Evolutionary conservation across 2,113 vertebrate genomes (phyloP).

Genomic region (Cathartes aura): DNA sequence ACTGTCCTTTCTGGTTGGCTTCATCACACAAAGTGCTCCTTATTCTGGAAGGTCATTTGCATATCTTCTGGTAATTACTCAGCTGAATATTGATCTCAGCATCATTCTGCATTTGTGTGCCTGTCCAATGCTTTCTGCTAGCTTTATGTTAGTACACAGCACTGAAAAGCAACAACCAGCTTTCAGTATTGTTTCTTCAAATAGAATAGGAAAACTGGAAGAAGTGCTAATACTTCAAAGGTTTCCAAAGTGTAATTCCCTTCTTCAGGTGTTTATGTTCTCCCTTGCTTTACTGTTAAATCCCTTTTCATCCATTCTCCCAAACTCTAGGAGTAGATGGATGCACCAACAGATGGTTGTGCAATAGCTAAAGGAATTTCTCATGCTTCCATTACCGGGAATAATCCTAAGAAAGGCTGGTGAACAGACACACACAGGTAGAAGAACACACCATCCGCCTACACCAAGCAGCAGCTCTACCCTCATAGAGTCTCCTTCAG

Average conservation of each 20-base stretch:
- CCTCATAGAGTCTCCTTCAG: fast-evolving
- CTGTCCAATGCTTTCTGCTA: neutral
- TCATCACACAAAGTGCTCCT: neutral
- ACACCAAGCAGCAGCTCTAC: neutral
- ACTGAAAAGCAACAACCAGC: neutral
- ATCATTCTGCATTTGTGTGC: neutral
- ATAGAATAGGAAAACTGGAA: neutral
- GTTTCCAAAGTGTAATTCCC: neutral
- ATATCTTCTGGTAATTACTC: neutral
- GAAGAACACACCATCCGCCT: neutral
- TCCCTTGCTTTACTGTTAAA: neutral
- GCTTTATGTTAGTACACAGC: neutral
- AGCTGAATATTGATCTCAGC: neutral
- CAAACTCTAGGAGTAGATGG: neutral
- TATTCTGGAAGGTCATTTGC: neutral
- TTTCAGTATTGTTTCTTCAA: neutral
- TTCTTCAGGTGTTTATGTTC: neutral
- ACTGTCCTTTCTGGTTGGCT: neutral
- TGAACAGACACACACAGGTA: neutral
- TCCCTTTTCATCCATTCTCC: neutral
- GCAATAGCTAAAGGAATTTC: neutral
- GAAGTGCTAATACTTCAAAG: neutral
- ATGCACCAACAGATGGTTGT: neutral
- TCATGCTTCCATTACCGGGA: neutral
- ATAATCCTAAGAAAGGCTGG: neutral